These are phyloP conservation scores for Microplitis demolitor DNA, from an alignment of 1,140 invertebrate genomes.

Conservation along the genomic window DNA sequence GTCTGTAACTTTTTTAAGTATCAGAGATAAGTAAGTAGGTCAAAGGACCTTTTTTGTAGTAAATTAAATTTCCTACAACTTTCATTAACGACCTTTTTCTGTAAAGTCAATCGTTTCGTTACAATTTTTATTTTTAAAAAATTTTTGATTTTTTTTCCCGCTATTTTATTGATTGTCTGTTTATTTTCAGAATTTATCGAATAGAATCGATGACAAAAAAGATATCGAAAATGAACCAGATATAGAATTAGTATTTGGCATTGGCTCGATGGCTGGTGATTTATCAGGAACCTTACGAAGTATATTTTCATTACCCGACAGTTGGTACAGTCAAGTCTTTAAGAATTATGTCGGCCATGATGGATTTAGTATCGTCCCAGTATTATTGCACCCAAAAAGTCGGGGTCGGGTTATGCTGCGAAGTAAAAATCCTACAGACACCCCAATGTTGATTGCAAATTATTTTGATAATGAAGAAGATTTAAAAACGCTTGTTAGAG, in stretches of 20 bases:
- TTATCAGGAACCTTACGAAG: conserved; percentile 69
- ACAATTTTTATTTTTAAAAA: too few relatives aligned
- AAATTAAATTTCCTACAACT: too few relatives aligned
- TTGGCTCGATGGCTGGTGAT: conserved; percentile 74
- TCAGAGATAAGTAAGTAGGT: too few relatives aligned
- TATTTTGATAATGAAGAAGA: conserved; percentile 75
- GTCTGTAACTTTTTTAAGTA: too few relatives aligned
- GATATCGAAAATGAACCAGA: conserved; percentile 64
- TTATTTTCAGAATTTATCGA: too few relatives aligned
- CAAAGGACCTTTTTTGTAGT: too few relatives aligned
- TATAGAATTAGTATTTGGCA: conserved; percentile 77
- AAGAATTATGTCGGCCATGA: conserved; percentile 51
- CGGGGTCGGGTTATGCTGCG: conserved; percentile 71
- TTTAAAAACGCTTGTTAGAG: conserved; percentile 71
- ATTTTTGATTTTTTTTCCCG: too few relatives aligned
- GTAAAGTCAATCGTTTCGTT: too few relatives aligned
- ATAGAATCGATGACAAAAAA: background rate
- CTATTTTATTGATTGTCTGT: too few relatives aligned
- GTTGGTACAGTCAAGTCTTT: conserved; percentile 68
- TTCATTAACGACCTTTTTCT: too few relatives aligned
- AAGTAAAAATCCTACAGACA: conserved; percentile 72
- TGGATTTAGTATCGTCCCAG: conserved; percentile 71
- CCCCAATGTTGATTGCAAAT: conserved; percentile 78
- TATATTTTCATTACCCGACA: conserved; percentile 68
- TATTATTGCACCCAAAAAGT: conserved; percentile 77